A percentile compares a stretch with the other conserved stretches of the same genome.
Conservation (phyloP, 2,888 invertebrate species). For the Eueremaeus valkanovi region DNA sequence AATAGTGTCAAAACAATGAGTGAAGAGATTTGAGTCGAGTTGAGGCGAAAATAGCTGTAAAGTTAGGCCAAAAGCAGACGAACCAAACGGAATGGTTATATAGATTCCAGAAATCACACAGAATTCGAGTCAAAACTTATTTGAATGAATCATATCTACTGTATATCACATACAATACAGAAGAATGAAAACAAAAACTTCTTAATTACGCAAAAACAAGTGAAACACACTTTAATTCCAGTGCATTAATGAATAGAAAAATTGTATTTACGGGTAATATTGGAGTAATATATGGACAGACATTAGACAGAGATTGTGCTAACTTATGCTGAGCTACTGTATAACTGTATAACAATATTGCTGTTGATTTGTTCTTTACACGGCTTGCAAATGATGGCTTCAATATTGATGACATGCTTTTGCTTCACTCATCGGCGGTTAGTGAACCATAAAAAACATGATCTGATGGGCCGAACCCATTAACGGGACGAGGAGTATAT, state of each 20-base stretch:
- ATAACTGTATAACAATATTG: no score
- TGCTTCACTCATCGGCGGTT: slow-evolving; percentile 25
- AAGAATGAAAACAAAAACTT: no score
- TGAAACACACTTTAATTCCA: background rate
- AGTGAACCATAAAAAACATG: slow-evolving; percentile 32
- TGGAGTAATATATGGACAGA: background rate
- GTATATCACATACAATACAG: background rate
- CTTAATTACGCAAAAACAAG: background rate
- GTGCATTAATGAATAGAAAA: background rate
- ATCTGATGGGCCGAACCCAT: slow-evolving; percentile 33
- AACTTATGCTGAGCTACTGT: background rate
- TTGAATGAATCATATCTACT: background rate
- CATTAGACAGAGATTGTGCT: background rate
- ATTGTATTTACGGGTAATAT: background rate
- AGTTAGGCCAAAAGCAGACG: background rate
- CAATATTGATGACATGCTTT: slow-evolving; percentile 17
- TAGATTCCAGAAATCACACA: background rate
- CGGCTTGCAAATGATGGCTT: slow-evolving; percentile 14
- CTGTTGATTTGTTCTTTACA: slow-evolving; percentile 4
- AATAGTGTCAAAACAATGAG: no score
- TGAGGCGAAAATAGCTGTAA: background rate
- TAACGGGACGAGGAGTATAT: slow-evolving; percentile 9
- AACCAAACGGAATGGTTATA: background rate
- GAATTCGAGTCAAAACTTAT: background rate
- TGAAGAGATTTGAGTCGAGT: no score